Conservation (phyloP, 2,888 invertebrate species). For the Tetranychus piercei region DNA sequence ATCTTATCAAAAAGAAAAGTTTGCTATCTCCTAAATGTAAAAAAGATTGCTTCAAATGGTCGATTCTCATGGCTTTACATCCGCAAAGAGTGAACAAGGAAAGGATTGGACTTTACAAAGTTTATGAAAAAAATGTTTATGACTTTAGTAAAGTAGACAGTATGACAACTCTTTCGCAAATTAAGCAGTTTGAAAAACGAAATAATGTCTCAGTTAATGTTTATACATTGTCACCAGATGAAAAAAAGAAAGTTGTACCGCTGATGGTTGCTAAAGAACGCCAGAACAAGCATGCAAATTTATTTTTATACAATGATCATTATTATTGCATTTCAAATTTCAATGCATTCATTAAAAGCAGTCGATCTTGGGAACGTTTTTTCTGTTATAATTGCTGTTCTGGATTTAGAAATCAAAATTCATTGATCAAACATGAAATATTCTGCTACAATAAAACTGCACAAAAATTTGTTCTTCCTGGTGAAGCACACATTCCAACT, state of each 20-base stretch:
- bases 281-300: background rate
- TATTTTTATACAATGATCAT: background rate
- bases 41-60: background rate
- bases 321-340: background rate
- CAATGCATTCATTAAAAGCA: background rate
- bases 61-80: background rate
- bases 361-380: no score
- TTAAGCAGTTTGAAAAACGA: background rate
- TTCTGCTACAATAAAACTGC: no score
- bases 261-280: background rate
- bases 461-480: no score
- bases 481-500: no score
- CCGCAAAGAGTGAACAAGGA: background rate
- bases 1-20: background rate
- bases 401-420: background rate
- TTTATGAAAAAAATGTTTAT: background rate
- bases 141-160: background rate
- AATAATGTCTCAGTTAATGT: background rate
- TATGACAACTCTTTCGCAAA: background rate
- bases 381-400: no score
- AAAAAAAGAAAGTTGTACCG: background rate
- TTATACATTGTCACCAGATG: background rate
- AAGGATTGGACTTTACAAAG: background rate
- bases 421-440: background rate
- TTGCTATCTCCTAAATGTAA: no score